A percentile compares a stretch with the other conserved stretches of the same genome.
These are phyloP conservation scores for Balaenoptera acutorostrata DNA, from an alignment of 2,113 vertebrate species.

Conservation along the genomic window DNA sequence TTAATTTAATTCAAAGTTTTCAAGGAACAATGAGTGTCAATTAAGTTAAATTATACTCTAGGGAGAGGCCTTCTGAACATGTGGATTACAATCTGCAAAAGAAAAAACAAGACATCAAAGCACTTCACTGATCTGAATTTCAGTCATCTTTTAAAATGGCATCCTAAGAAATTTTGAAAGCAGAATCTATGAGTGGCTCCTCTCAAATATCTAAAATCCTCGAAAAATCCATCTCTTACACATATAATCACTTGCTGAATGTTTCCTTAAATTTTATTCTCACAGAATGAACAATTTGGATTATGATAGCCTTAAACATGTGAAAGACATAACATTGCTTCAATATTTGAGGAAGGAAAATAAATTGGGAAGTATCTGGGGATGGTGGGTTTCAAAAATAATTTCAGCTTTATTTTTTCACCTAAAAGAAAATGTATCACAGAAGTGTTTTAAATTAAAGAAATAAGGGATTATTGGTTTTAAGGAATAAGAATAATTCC, in stretches of 20 bases:
- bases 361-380: not conserved
- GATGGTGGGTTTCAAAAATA: not conserved
- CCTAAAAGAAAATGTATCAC: not conserved
- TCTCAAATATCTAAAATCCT: not conserved
- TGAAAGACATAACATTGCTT: not conserved
- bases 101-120: constrained; percentile 71
- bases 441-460: not conserved
- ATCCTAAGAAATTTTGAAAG: constrained; percentile 47
- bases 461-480: not conserved
- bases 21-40: constrained; percentile 65
- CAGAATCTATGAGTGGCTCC: not conserved
- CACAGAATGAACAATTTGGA: not conserved
- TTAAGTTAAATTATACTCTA: constrained; percentile 73
- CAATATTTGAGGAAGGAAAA: constrained; percentile 3
- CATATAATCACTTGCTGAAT: not conserved
- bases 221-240: not conserved
- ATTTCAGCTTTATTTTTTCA: not conserved
- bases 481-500: not conserved
- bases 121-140: constrained; percentile 61
- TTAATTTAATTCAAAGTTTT: constrained; percentile 63
- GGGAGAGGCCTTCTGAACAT: constrained; percentile 64
- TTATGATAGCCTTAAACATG: not conserved
- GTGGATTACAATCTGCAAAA: constrained; percentile 69
- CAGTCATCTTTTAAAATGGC: constrained; percentile 53
- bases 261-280: constrained; percentile 34